Conservation (phyloP, 2,888 invertebrate species). For the Aspidiotus rigidus region DNA sequence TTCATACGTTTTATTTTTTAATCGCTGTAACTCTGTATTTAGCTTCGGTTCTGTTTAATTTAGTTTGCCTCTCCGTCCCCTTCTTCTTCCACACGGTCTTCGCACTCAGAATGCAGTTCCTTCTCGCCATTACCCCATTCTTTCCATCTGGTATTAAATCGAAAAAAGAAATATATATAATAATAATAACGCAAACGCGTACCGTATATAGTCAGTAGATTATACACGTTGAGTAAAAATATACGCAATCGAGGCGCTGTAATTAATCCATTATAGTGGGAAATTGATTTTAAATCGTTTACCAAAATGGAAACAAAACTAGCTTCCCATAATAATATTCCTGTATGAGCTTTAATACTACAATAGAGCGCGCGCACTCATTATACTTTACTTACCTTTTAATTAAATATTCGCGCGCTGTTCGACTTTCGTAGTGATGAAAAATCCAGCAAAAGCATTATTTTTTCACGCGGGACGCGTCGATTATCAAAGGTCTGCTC, state of each 20-base stretch:
- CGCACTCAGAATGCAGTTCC: not conserved
- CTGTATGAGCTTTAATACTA: too few relatives aligned
- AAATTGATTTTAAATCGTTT: constrained; percentile 1
- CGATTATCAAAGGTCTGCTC: too few relatives aligned
- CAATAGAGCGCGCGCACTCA: too few relatives aligned
- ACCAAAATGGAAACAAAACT: not conserved
- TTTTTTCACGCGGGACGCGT: too few relatives aligned
- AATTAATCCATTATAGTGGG: not conserved
- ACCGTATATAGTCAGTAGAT: not conserved
- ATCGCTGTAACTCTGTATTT: constrained; percentile 25
- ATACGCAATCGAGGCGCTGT: not conserved
- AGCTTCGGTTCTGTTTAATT: constrained; percentile 31
- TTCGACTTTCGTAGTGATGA: too few relatives aligned
- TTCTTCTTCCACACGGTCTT: not conserved
- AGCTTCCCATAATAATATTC: too few relatives aligned
- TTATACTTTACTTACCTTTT: not conserved
- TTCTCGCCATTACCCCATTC: too few relatives aligned
- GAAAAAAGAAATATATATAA: too few relatives aligned
- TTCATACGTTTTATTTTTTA: constrained; percentile 12
- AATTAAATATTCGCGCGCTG: not conserved
- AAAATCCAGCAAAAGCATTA: too few relatives aligned
- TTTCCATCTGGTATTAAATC: too few relatives aligned
- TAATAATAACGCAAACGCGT: too few relatives aligned
- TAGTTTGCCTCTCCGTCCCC: constrained; percentile 15
- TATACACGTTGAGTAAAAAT: not conserved